phyloP scores from a whole-genome alignment of 2,797 vertebrate genomes.

The Argentina silus region DNA sequence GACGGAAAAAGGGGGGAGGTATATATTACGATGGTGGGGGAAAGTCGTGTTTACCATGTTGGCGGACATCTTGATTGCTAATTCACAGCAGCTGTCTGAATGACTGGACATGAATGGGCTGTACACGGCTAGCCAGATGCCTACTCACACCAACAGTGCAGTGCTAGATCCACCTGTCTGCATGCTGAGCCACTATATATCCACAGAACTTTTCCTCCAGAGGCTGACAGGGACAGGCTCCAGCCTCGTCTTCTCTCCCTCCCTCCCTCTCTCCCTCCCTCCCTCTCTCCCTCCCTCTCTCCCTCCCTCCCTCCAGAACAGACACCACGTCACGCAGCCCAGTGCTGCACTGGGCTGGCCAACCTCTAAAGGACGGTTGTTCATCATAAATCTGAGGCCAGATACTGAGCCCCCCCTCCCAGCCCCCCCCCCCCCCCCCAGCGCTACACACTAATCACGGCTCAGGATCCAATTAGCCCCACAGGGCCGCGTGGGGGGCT shows the following conservation, averaged over 20 bases:
- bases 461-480: slow-evolving; percentile 55
- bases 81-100: slow-evolving; percentile 20
- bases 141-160: too few species aligned
- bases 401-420: slow-evolving; percentile 33
- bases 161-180: slow-evolving; percentile 24
- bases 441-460: slow-evolving; percentile 45
- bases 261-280: too few species aligned
- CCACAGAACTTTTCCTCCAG: too few species aligned
- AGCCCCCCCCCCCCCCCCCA: too few species aligned
- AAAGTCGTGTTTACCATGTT: slow-evolving; percentile 21
- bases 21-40: slow-evolving; percentile 22
- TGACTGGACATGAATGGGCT: too few species aligned
- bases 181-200: too few species aligned
- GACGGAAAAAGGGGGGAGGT: neutral
- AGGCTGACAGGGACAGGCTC: slow-evolving; percentile 36
- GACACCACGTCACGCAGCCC: neutral
- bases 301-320: slow-evolving; percentile 12
- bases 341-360: slow-evolving; percentile 14
- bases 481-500: slow-evolving; percentile 44
- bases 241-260: too few species aligned
- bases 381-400: slow-evolving; percentile 51
- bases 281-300: slow-evolving; percentile 28
- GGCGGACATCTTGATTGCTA: slow-evolving; percentile 30
- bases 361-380: slow-evolving; percentile 32
- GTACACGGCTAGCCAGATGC: too few species aligned